Percentiles rank a stretch among this genome's conserved stretches.
phyloP scores from a whole-genome alignment of 2,797 vertebrate genomes.

The Micropoecilia bifurca region DNA sequence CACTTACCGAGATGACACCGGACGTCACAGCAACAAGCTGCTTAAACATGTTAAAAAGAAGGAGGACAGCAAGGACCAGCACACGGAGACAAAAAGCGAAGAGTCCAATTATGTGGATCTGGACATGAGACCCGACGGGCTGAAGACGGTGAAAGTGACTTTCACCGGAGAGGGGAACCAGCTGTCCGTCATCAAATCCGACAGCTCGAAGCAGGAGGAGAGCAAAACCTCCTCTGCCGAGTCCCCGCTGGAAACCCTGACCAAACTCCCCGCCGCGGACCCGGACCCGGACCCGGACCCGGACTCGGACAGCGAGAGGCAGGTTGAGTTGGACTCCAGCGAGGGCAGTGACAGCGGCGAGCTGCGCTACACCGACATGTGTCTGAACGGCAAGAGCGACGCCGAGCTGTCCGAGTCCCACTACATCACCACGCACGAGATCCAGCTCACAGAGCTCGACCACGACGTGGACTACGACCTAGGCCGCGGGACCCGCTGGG shows the following conservation, averaged over 20 bases:
- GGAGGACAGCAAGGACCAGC: conserved; percentile 52
- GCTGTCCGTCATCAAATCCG: conserved; percentile 69
- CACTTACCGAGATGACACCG: conserved; percentile 78
- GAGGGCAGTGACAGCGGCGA: conserved; percentile 85
- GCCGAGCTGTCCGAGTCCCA: conserved; percentile 83
- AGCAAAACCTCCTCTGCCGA: conserved; percentile 30
- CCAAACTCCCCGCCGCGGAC: conserved; percentile 43
- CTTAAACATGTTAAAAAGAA: conserved; percentile 45
- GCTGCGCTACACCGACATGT: conserved; percentile 84
- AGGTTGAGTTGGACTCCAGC: conserved; percentile 53
- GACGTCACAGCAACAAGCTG: conserved; percentile 81
- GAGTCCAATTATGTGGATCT: conserved; percentile 85
- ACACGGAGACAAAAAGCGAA: conserved; percentile 38
- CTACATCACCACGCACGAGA: conserved; percentile 97
- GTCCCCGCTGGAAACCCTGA: conserved; percentile 46
- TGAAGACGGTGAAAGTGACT: conserved; percentile 76
- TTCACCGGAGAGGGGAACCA: conserved; percentile 77
- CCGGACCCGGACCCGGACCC: conserved; percentile 40
- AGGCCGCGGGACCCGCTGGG: conserved; percentile 90
- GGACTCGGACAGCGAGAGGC: conserved; percentile 60
- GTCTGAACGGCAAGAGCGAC: conserved; percentile 78
- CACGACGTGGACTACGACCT: conserved; percentile 92
- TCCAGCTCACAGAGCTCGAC: conserved; percentile 95
- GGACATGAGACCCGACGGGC: conserved; percentile 71
- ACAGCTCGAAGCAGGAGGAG: conserved; percentile 53